Base-by-base conservation (phyloP, 2,888 invertebrate genomes). In the Tricholauxania praeusta region DNA sequence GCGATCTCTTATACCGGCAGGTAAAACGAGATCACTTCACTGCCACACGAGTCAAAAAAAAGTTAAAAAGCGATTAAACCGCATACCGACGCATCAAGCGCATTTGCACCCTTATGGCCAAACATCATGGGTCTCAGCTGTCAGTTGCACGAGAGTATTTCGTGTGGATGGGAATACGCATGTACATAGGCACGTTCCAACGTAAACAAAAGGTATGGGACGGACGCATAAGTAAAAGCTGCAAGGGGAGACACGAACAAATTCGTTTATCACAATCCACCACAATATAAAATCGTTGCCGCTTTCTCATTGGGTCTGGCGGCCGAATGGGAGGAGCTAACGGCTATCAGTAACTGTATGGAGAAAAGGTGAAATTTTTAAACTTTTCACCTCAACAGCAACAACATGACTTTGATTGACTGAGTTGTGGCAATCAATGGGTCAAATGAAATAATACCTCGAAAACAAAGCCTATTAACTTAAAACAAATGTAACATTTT, bases 1-100 rank as follows among this genome's bases (percentile, higher is more conserved):
- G 70, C 70, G 63, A 63, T 70, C 63, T 63, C n/a, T 19, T 52
- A n/a, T 59, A 68, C n/a, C 51, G 39, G 66, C 66, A 66, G 70
- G 67, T 47, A 67, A 48, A 47, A 64, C 28, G 53, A 67, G 67
- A 53, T 64, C 67, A n/a, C 32, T 53, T 28, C n/a, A 48, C 19
- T 53, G 17, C 48, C 47, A 63, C 19, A 63, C 64, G 55, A 55
- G 57, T 17, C 63, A 63, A 47, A 53, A 47, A 53, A 70, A 52
- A 70, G 51, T 70, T 52, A 53, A 62, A 51, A 47, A 70, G 62
- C 70, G 47, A 52, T 63, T 47, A 63, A 70, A 59, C 63, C 70
- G 47, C 70, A 63, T 70, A 47, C 70, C 70, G 51, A 70, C 55
- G 53, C 39, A 70, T 57, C 53, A 60, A 69, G 39, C 51, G 60